Percentiles rank a stretch among this genome's conserved stretches.
phyloP scores from a whole-genome alignment of 30 jellyfish, hydroid and myxozoan species.

The Chrysaora quinquecirrha region DNA sequence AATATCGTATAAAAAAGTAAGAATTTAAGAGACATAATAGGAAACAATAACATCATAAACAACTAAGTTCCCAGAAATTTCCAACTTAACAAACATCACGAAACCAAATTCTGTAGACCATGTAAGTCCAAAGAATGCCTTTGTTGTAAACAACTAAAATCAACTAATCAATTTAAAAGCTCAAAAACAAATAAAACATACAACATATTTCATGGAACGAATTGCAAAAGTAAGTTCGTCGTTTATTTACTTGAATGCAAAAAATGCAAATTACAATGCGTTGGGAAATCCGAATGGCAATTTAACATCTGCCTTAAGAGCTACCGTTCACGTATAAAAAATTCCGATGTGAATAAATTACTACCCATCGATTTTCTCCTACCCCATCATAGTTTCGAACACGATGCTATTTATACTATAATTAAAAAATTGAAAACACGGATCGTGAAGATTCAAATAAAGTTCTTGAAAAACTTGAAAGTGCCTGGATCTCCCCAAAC shows the following conservation, averaged over 20 bases:
- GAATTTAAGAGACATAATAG: not conserved
- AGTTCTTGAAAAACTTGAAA: constrained; percentile 31
- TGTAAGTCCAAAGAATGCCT: constrained; percentile 1
- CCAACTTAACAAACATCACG: not conserved
- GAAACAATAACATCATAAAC: constrained; percentile 2
- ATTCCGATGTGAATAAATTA: not conserved
- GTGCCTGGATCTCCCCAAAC: constrained; percentile 23
- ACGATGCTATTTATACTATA: not conserved
- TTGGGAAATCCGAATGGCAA: not conserved
- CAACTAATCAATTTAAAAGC: not conserved
- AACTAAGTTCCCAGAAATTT: not conserved
- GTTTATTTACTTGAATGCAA: too few species aligned
- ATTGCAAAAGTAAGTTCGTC: constrained; percentile 9
- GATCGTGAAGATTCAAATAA: not conserved
- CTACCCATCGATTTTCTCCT: constrained; percentile 13
- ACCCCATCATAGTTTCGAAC: constrained; percentile 11
- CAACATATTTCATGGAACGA: constrained; percentile 1
- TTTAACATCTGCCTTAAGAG: not conserved
- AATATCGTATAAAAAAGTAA: not conserved
- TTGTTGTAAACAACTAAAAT: constrained; percentile 5
- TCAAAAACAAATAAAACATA: not conserved
- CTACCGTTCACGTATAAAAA: constrained; percentile 9
- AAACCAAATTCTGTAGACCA: constrained; percentile 6
- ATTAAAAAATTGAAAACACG: constrained; percentile 7
- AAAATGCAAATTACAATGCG: too few species aligned